These are phyloP conservation scores for Eupithecia subfuscata DNA, from an alignment of 2,888 invertebrate genomes.

Conservation along the genomic window DNA sequence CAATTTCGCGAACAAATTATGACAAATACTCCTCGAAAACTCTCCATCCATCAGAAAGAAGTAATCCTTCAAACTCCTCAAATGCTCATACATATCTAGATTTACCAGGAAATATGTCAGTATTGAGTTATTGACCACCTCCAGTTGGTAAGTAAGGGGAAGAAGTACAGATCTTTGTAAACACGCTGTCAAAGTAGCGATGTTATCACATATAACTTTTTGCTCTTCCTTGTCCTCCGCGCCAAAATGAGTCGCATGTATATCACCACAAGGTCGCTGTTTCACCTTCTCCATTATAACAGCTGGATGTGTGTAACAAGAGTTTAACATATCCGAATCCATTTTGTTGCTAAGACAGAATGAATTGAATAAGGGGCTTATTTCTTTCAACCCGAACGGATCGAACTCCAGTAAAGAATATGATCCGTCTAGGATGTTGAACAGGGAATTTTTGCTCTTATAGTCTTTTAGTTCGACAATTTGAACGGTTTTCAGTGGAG, in stretches of 20 bases:
- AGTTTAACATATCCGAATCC: constrained; percentile 57
- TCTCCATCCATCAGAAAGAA: constrained; percentile 92
- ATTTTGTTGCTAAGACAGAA: constrained; percentile 65
- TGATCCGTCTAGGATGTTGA: constrained; percentile 78
- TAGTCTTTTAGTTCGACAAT: constrained; percentile 35
- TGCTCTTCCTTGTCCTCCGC: constrained; percentile 59
- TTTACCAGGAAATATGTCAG: constrained; percentile 87
- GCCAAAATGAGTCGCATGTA: constrained; percentile 64
- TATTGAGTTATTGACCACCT: constrained; percentile 88
- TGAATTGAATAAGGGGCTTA: constrained; percentile 56
- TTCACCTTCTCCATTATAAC: constrained; percentile 73
- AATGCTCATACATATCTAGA: constrained; percentile 87
- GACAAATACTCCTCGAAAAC: constrained; percentile 89
- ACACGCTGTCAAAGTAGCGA: constrained; percentile 83
- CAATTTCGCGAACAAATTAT: constrained; percentile 87
- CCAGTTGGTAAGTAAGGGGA: constrained; percentile 87
- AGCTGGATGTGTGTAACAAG: constrained; percentile 72
- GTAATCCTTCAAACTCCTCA: constrained; percentile 89
- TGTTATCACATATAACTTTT: constrained; percentile 69
- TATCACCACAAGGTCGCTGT: constrained; percentile 73
- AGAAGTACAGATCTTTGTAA: constrained; percentile 87
- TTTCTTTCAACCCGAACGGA: constrained; percentile 73
- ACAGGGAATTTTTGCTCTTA: constrained; percentile 62
- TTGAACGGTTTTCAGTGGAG: constrained; percentile 59
- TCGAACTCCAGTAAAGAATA: constrained; percentile 76